Conservation (phyloP, 1,140 invertebrate genomes). For the Ectropis grisescens region DNA sequence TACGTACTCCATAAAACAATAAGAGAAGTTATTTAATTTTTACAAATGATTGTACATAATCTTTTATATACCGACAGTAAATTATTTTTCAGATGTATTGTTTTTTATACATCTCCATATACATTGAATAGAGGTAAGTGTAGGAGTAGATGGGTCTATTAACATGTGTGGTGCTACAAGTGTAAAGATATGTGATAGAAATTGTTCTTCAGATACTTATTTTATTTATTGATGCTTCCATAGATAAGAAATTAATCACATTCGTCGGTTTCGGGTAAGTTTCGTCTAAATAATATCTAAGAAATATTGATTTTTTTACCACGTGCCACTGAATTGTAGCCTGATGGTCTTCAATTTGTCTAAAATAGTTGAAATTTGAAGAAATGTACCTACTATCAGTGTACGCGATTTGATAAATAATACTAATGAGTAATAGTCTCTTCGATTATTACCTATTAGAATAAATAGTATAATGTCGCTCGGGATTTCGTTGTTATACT, state of each 20-base stretch:
- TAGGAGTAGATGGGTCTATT: conserved; percentile 67
- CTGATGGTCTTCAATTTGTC: too few species aligned
- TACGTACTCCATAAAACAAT: conserved; percentile 45
- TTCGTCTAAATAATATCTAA: too few species aligned
- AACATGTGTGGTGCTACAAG: conserved; percentile 66
- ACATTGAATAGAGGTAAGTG: conserved; percentile 65
- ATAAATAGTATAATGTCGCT: too few species aligned
- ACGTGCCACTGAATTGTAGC: too few species aligned
- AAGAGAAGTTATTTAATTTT: conserved; percentile 69
- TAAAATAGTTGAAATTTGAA: too few species aligned
- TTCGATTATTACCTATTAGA: too few species aligned
- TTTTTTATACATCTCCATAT: conserved; percentile 68
- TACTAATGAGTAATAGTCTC: too few species aligned
- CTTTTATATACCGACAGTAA: conserved; percentile 65
- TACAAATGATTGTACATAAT: conserved; percentile 59
- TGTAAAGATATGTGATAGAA: conserved; percentile 68
- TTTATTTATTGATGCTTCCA: conserved; percentile 66
- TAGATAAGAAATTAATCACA: conserved; percentile 51
- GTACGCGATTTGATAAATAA: too few species aligned
- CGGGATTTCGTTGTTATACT: too few species aligned
- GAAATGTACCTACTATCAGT: too few species aligned
- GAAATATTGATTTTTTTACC: too few species aligned
- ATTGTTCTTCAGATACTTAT: conserved; percentile 65
- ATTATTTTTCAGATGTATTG: conserved; percentile 69
- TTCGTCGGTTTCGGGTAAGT: too few species aligned